Evolutionary conservation across 2,113 vertebrate genomes (phyloP).

Genomic region (Solenodon paradoxus): DNA sequence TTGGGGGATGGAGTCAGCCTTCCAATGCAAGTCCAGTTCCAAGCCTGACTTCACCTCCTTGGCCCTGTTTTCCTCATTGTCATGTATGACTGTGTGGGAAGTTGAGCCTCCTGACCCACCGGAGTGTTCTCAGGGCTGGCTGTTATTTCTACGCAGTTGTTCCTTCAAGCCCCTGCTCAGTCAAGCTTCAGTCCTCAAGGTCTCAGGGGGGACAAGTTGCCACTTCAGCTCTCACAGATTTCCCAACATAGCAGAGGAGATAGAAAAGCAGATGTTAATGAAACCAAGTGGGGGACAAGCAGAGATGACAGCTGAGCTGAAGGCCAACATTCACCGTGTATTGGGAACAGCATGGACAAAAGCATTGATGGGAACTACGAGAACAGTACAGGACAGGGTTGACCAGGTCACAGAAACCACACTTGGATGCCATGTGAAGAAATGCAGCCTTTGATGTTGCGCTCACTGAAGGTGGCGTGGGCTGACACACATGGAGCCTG

Average conservation of each 20-base stretch:
- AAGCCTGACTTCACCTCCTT: conserved; percentile 74
- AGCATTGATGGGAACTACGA: conserved; percentile 19
- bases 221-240: neutral
- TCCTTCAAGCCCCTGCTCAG: neutral
- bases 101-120: conserved; percentile 10
- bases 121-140: conserved; percentile 14
- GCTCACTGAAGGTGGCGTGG: conserved; percentile 9
- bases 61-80: conserved; percentile 63
- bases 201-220: neutral
- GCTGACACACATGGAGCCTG: neutral
- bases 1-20: conserved; percentile 61
- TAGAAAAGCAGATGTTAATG: neutral
- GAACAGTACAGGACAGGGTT: neutral
- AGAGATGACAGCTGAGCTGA: conserved; percentile 3
- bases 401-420: neutral
- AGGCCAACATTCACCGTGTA: neutral
- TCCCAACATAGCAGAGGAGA: neutral
- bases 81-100: conserved; percentile 51
- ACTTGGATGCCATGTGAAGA: conserved; percentile 23
- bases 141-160: conserved; percentile 5
- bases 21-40: conserved; percentile 62
- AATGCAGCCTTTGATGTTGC: conserved; percentile 46
- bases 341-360: neutral
- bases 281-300: neutral
- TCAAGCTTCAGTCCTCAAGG: neutral